phyloP scores from a whole-genome alignment of 2,888 invertebrate species.

The Ennomos fuscantarius region DNA sequence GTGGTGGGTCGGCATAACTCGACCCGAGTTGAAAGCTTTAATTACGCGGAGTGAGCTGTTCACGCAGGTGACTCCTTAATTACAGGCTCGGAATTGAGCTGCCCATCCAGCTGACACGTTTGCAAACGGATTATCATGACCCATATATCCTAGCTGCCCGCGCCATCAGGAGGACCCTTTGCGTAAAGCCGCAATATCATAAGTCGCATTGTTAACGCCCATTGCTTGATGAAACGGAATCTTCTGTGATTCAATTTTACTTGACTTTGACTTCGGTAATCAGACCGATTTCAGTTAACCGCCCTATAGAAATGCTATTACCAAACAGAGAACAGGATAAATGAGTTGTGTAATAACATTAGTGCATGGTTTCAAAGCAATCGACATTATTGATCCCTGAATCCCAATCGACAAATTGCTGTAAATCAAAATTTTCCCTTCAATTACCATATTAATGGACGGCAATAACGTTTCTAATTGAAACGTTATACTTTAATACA shows the following conservation, averaged over 20 bases:
- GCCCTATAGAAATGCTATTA: not conserved
- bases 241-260: not conserved
- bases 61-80: slow-evolving; percentile 84
- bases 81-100: slow-evolving; percentile 79
- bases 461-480: slow-evolving; percentile 40
- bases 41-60: slow-evolving; percentile 81
- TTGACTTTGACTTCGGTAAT: not conserved
- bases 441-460: slow-evolving; percentile 33
- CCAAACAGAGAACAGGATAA: slow-evolving; percentile 2
- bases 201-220: slow-evolving; percentile 25
- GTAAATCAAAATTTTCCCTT: slow-evolving; percentile 32
- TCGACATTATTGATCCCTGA: slow-evolving; percentile 16
- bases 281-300: no score
- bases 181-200: slow-evolving; percentile 33
- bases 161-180: slow-evolving; percentile 16
- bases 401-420: slow-evolving; percentile 25
- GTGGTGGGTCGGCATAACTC: slow-evolving; percentile 76
- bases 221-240: slow-evolving; percentile 15
- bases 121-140: slow-evolving; percentile 77
- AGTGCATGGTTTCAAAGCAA: slow-evolving; percentile 4
- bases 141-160: slow-evolving; percentile 50
- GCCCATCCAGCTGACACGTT: slow-evolving; percentile 80
- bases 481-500: slow-evolving; percentile 48
- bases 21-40: slow-evolving; percentile 80
- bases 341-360: slow-evolving; percentile 17